Conservation (phyloP, 2,888 invertebrate genomes). For the Celastrina argiolus region DNA sequence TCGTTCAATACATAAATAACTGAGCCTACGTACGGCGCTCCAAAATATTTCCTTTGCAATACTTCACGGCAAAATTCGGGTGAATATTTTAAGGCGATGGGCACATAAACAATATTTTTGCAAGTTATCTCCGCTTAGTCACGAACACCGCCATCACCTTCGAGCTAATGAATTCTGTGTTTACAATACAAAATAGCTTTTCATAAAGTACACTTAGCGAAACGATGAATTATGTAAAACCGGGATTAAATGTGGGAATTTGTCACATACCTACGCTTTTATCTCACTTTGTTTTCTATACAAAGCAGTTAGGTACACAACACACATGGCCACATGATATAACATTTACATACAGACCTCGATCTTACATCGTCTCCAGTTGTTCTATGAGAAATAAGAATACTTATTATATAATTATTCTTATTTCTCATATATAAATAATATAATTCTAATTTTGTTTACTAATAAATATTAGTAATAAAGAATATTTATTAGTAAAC, state of each 20-base stretch:
- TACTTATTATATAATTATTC: too few relatives aligned
- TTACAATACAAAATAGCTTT: conserved; percentile 66
- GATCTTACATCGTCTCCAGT: too few relatives aligned
- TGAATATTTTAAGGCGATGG: conserved; percentile 24
- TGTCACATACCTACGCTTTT: conserved; percentile 12
- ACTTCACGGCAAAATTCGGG: conserved; percentile 10
- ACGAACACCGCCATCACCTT: conserved; percentile 46
- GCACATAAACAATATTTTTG: conserved; percentile 26
- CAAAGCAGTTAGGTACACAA: neutral
- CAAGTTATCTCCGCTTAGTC: conserved; percentile 42
- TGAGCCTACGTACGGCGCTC: neutral
- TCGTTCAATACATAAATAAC: conserved; percentile 1
- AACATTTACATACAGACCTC: too few relatives aligned
- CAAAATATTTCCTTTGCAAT: conserved; percentile 19
- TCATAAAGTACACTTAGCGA: conserved; percentile 46
- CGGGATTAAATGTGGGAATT: conserved; percentile 30
- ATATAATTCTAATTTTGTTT: too few relatives aligned
- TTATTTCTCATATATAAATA: too few relatives aligned
- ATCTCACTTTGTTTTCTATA: conserved; percentile 7
- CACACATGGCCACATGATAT: too few relatives aligned
- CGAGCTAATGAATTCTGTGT: conserved; percentile 67
- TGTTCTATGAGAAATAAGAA: too few relatives aligned
- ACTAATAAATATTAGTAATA: too few relatives aligned
- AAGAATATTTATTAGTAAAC: too few relatives aligned
- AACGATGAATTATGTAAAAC: conserved; percentile 28